Evolutionary conservation across 2,888 invertebrate species (phyloP), one percentile per base, ranked within the genome.

Genomic region (Drosophila picticornis): DNA sequence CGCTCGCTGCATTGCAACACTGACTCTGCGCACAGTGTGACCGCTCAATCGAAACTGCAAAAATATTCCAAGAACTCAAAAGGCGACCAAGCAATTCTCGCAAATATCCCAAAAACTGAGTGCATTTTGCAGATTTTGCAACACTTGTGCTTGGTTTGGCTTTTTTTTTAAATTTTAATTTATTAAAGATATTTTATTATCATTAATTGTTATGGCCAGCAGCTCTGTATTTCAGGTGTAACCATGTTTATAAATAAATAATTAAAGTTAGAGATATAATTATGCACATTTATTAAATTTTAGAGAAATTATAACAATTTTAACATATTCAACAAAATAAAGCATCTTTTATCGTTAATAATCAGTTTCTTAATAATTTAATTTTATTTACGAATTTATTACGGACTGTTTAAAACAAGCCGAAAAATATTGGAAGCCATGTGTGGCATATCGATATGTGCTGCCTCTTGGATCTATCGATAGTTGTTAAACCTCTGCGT

Each of bases 1-100:
- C 77, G 70, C 25, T 74, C 65, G 59, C 51, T 75, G 58, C 40
- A 52, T 58, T 79, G 80, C 80, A 75, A 77, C 77, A 77, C 77
- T 77, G 79, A 78, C 38, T 46, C 16, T 53, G 29, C 16, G 32
- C 10, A 22, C 80, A 70, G 70, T 70, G 80, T 74, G 80, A 57
- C 80, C 80, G 27, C 48, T 59, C 31, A 34, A 51, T 16, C 40
- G 36, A 27, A 53, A 79, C 62, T 59, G 36, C 10, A 22, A 48
- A 74, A 59, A 52, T 74, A n/a, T 46, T 46, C 53, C 43, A 40
- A 57, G 13, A 27, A 16, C 38, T 38, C 29, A 11, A 25, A 46
- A 25, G 7, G 1, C 16, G 2, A 46, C 57, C 9, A 50, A 29
- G 25, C 34, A 31, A 55, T 62, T 34, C 36, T 1, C 40, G 22